phyloP scores from a whole-genome alignment of 2,113 vertebrate species.

The Cryptotis parvus region DNA sequence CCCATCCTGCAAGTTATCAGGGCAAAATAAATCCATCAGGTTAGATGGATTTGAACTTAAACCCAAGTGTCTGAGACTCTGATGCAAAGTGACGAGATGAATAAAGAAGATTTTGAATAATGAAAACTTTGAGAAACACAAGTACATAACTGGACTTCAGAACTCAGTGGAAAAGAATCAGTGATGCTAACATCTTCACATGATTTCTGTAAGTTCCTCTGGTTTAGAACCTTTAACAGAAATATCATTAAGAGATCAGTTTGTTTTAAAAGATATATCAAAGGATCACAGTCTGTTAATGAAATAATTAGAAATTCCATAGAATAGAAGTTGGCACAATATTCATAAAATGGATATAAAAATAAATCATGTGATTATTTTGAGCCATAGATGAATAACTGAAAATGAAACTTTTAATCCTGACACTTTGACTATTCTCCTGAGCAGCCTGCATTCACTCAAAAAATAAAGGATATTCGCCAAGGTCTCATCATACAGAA shows the following conservation, averaged over 20 bases:
- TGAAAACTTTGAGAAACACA: background rate
- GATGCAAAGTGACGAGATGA: background rate
- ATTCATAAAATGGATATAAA: slow-evolving; percentile 24
- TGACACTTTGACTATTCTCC: background rate
- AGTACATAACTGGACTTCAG: background rate
- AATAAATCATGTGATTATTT: background rate
- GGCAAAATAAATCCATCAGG: background rate
- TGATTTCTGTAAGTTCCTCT: background rate
- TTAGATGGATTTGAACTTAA: background rate
- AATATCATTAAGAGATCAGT: background rate
- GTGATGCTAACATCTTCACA: background rate
- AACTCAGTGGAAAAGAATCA: background rate
- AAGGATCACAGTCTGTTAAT: background rate
- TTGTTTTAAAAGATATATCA: background rate
- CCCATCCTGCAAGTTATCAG: background rate
- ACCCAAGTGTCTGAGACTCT: background rate
- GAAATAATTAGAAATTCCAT: background rate
- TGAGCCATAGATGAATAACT: background rate
- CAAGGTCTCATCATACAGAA: background rate
- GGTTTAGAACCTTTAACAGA: background rate
- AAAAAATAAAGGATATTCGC: background rate
- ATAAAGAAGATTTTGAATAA: background rate
- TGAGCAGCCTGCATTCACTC: background rate
- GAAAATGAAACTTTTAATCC: background rate
- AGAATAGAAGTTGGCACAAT: slow-evolving; percentile 10